Percentiles rank a stretch among this genome's conserved stretches.
These are phyloP conservation scores for Nesogale talazaci DNA, from an alignment of 2,113 vertebrate species.

Conservation along the genomic window DNA sequence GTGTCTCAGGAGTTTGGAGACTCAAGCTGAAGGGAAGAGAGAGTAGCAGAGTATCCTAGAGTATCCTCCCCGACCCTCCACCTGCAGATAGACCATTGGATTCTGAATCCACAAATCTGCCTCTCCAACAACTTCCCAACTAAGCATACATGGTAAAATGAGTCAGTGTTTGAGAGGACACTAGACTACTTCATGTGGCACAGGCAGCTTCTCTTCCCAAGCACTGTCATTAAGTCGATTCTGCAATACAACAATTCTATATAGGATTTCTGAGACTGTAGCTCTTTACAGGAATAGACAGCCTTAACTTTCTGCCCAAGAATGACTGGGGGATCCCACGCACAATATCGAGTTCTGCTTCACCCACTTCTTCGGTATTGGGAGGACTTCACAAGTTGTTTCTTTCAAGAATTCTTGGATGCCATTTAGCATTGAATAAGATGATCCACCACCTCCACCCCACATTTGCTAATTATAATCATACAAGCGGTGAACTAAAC, in stretches of 20 bases:
- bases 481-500: conserved; percentile 69
- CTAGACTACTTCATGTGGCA: background rate
- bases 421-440: conserved; percentile 48
- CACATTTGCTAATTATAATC: conserved; percentile 73
- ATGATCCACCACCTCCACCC: background rate
- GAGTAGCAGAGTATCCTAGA: too few species aligned
- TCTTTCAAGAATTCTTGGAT: conserved; percentile 62
- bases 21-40: background rate
- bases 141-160: background rate
- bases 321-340: too few species aligned
- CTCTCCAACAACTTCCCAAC: background rate
- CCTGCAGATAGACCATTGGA: background rate
- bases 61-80: background rate
- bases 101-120: background rate
- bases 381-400: conserved; percentile 50
- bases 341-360: background rate
- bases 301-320: too few species aligned
- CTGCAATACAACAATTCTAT: too few species aligned
- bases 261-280: too few species aligned
- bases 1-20: background rate
- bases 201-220: too few species aligned
- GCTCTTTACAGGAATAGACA: too few species aligned
- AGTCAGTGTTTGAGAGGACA: background rate
- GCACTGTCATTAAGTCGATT: too few species aligned
- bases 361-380: conserved; percentile 21